Conservation (phyloP, 2,888 invertebrate species). For the Tetanocera ferruginea region DNA sequence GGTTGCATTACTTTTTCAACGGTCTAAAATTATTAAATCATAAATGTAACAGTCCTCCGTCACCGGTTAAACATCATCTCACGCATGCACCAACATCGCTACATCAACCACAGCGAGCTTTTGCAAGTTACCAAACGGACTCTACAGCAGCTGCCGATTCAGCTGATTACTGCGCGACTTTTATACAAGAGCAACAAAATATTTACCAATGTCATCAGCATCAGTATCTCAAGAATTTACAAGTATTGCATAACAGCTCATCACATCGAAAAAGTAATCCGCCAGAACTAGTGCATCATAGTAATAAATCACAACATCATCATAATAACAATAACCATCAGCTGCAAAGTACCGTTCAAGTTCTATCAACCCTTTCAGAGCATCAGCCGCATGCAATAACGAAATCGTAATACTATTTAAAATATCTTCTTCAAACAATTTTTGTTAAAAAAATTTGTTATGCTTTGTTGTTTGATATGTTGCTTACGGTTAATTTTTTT, state of each 20-base stretch:
- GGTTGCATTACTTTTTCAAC: slow-evolving; percentile 33
- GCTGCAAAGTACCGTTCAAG: not conserved
- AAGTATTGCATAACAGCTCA: slow-evolving; percentile 24
- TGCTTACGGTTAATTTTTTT: not conserved
- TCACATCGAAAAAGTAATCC: slow-evolving; percentile 24
- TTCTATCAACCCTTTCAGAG: not conserved
- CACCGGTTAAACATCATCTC: slow-evolving; percentile 37
- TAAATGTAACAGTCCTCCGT: slow-evolving; percentile 7
- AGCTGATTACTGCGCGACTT: slow-evolving; percentile 45
- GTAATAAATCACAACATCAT: slow-evolving; percentile 3
- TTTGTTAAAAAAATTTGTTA: not conserved
- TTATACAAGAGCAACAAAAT: slow-evolving; percentile 37
- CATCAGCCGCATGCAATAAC: slow-evolving; percentile 2
- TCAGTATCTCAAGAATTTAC: not conserved
- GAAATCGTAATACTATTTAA: slow-evolving; percentile 32
- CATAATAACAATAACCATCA: slow-evolving; percentile 24
- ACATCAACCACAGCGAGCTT: slow-evolving; percentile 36
- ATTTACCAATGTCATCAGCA: slow-evolving; percentile 6
- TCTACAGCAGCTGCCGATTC: slow-evolving; percentile 45
- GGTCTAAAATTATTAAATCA: slow-evolving; percentile 35
- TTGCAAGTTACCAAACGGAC: slow-evolving; percentile 45
- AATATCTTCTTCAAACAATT: not conserved
- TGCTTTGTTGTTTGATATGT: not conserved
- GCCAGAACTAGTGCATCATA: slow-evolving; percentile 28
- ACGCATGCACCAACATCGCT: slow-evolving; percentile 43